Conservation (phyloP, 2,113 vertebrate species). For the Rhinolophus ferrumequinum region DNA sequence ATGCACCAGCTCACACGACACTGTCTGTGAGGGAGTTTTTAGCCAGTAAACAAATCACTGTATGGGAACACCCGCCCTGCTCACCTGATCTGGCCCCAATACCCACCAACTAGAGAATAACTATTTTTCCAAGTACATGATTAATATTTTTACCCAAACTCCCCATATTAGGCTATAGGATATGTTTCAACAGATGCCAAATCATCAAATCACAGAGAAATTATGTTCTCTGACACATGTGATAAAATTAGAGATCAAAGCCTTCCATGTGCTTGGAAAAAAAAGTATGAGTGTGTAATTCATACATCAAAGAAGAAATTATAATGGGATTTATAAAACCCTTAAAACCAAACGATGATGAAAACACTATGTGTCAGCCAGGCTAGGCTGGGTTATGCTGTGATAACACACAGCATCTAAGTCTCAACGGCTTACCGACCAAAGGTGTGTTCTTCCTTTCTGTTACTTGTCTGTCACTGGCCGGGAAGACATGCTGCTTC, state of each 20-base stretch:
- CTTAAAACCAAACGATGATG: not conserved
- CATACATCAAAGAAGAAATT: not conserved
- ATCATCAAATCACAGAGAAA: not conserved
- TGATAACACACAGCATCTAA: not conserved
- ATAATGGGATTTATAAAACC: not conserved
- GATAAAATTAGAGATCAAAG: not conserved
- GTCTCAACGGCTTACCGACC: not conserved
- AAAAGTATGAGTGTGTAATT: not conserved
- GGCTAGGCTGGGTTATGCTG: not conserved
- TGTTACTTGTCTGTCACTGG: not conserved
- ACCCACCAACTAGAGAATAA: not conserved
- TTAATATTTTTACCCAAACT: not conserved
- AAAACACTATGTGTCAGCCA: not conserved
- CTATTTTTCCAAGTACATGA: not conserved
- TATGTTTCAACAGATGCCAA: too few relatives aligned
- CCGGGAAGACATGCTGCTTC: not conserved
- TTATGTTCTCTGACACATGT: not conserved
- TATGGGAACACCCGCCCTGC: too few relatives aligned
- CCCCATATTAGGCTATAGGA: not conserved
- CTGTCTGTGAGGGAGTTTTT: too few relatives aligned
- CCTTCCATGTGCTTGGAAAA: not conserved
- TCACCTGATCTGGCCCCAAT: too few relatives aligned
- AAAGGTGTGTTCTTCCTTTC: not conserved
- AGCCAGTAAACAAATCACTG: too few relatives aligned
- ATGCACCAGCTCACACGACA: too few relatives aligned